Evolutionary conservation across 2,888 invertebrate species (phyloP).

Genomic region (Orthosia cruda): DNA sequence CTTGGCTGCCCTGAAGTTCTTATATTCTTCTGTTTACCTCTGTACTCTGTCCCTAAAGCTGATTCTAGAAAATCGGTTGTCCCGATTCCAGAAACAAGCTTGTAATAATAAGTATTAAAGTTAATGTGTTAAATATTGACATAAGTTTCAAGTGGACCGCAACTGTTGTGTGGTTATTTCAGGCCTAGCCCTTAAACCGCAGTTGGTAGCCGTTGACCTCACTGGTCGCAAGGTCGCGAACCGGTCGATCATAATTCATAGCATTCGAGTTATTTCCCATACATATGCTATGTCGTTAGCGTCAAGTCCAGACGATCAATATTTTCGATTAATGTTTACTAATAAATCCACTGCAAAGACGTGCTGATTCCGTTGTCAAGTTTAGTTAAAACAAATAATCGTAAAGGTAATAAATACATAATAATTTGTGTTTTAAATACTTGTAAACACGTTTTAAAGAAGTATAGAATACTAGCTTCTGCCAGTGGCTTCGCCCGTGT

Average conservation of each 20-base stretch:
- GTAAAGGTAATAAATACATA: conserved; percentile 9
- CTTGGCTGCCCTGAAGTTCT: no score
- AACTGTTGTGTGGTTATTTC: conserved; percentile 12
- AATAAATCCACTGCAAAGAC: conserved; percentile 10
- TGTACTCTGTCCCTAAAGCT: no score
- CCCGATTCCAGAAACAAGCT: not conserved
- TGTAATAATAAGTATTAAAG: no score
- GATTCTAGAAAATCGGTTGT: not conserved
- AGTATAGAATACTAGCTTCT: no score
- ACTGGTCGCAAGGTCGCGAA: conserved; percentile 43
- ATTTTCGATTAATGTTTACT: conserved; percentile 16
- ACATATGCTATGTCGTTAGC: not conserved
- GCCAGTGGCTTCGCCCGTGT: no score
- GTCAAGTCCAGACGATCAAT: conserved; percentile 35
- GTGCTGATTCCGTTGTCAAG: not conserved
- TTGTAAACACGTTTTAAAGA: not conserved
- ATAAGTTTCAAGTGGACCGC: not conserved
- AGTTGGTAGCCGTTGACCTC: conserved; percentile 40
- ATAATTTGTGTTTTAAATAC: conserved; percentile 6
- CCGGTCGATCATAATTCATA: conserved; percentile 48
- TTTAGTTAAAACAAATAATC: conserved; percentile 29
- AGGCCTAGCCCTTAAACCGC: conserved; percentile 10
- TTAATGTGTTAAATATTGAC: not conserved
- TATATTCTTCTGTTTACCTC: no score
- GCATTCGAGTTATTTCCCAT: conserved; percentile 14